Percentiles rank a stretch among this genome's conserved stretches.
Evolutionary conservation across 2,888 invertebrate species (phyloP).

Genomic region (Pemphredon lugubris): DNA sequence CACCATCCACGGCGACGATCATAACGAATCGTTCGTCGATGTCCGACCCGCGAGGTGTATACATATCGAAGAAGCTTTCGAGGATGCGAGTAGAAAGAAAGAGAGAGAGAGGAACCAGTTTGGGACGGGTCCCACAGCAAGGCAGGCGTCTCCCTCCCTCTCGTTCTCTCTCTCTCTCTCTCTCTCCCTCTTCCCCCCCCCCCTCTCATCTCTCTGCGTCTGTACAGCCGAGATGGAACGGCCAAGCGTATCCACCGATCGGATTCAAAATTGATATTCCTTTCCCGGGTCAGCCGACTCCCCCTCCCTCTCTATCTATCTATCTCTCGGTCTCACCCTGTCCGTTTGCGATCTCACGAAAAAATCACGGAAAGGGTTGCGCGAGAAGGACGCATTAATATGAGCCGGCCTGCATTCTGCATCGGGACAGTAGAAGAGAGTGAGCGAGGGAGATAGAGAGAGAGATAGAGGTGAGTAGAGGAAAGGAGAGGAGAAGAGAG

Average conservation of each 20-base stretch:
- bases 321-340: no score
- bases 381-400: slow-evolving; percentile 54
- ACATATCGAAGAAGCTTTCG: slow-evolving; percentile 42
- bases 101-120: slow-evolving; percentile 67
- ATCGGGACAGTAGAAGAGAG: no score
- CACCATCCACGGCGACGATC: slow-evolving; percentile 53
- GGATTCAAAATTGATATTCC: slow-evolving; percentile 75
- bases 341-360: slow-evolving; percentile 32
- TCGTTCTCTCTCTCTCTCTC: slow-evolving; percentile 1
- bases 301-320: no score
- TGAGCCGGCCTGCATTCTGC: slow-evolving; percentile 21
- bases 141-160: neutral
- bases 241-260: slow-evolving; percentile 69
- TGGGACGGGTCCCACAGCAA: slow-evolving; percentile 64
- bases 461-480: no score
- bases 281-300: slow-evolving; percentile 59
- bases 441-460: no score
- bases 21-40: slow-evolving; percentile 69
- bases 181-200: neutral
- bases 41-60: slow-evolving; percentile 50
- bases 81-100: slow-evolving; percentile 16
- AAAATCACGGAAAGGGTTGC: slow-evolving; percentile 55
- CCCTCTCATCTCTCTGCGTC: neutral
- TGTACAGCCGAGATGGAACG: slow-evolving; percentile 67
- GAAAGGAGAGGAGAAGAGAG: slow-evolving; percentile 7